phyloP scores from a whole-genome alignment of 1,140 invertebrate species.

The Bombus huntii region DNA sequence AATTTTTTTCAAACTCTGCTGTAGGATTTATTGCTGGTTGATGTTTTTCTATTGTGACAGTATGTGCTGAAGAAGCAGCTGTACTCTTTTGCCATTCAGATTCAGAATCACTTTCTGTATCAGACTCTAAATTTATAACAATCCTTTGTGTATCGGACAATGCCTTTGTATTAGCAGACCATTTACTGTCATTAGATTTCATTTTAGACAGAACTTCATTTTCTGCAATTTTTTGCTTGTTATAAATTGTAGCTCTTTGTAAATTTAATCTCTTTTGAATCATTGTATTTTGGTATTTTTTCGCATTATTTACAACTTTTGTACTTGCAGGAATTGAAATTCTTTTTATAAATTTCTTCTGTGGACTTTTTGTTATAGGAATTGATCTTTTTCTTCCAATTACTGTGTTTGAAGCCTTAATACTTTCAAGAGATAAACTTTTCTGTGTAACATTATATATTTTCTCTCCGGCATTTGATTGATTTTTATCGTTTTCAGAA shows the following conservation, averaged over 20 bases:
- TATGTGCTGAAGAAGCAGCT: not conserved
- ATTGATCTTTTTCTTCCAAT: conserved; percentile 42
- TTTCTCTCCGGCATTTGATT: not conserved
- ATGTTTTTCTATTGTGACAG: conserved; percentile 33
- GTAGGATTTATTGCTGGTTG: conserved; percentile 63
- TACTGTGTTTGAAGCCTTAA: not conserved
- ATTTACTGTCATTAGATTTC: conserved; percentile 33
- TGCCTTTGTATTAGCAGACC: conserved; percentile 58
- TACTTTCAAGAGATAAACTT: not conserved
- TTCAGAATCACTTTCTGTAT: conserved; percentile 78
- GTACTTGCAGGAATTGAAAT: conserved; percentile 66
- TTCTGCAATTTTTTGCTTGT: conserved; percentile 30
- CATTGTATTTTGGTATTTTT: conserved; percentile 72
- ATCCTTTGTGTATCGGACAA: conserved; percentile 68
- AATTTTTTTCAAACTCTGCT: conserved; percentile 77
- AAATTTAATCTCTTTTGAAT: conserved; percentile 70
- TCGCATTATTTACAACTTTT: conserved; percentile 75
- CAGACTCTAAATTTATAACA: conserved; percentile 77
- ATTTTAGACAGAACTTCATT: conserved; percentile 31
- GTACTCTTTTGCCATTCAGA: conserved; percentile 40
- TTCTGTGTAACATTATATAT: not conserved
- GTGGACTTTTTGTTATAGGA: conserved; percentile 42
- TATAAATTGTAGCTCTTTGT: conserved; percentile 63
- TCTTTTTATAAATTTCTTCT: conserved; percentile 70
- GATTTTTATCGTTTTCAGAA: conserved; percentile 33